Base-by-base conservation (phyloP, 2,888 invertebrate genomes). In the Cerastis leucographa region DNA sequence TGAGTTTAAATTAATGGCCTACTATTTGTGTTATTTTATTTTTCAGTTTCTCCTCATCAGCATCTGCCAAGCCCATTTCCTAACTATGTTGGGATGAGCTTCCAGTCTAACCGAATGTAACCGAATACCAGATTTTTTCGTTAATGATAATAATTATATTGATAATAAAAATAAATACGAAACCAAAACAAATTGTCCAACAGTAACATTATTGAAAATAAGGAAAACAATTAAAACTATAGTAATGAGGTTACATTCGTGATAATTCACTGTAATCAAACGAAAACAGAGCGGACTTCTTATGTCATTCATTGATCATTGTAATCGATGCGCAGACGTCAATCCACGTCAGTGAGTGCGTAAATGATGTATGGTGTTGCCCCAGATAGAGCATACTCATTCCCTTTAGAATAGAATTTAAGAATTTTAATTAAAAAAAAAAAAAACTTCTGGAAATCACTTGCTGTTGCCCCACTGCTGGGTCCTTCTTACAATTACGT, bases 261-360 rank as follows among this genome's bases (percentile, higher is more conserved):
- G 35, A 44, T 72, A 65, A 54, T 54, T 61, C 69, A n/a, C n/a
- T 22, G 22, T 54, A 42, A 46, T 74, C 80, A 61, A 72, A 40
- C 25, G 68, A 71, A 75, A 66, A 72, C 64, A 62, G 42, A 67
- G 44, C 40, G 74, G 42, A 40, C 14, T 9, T 69, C 51, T 73
- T 72, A 54, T 51, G 78, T 71, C 79, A 77, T 35, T 71, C 79
- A 77, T 35, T 62, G 71, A 62, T 51, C 64, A 71, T 68, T 61
- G 65, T 81, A 74, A 81, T 73, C 46, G 68, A 74, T 71, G 73
- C 68, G 71, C 22, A 85, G 73, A 85, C 76, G 85, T 78, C 82
- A 82, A 9, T 25, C 0, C 12, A 0, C 71, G 71, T 78, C 71
- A 69, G n/a, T 35, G 19, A 19, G 29, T 76, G 78, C 71, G 85